Base-by-base conservation (phyloP, 2,888 invertebrate genomes). In the Tinea trinotella region DNA sequence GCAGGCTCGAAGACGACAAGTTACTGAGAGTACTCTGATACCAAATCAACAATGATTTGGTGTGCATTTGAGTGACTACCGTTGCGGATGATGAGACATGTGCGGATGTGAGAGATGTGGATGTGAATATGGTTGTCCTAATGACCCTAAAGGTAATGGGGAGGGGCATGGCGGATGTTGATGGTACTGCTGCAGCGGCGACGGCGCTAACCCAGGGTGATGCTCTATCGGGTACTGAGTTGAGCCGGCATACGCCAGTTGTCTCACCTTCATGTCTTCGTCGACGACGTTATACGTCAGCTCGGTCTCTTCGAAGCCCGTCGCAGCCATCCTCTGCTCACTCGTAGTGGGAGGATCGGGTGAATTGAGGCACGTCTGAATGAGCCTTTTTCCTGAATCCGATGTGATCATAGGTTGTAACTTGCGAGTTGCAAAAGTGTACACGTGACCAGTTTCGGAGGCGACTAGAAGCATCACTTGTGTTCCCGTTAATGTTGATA, bases 361-460 rank as follows among this genome's bases (percentile, higher is more conserved):
- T 52, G 97, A 96, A 85, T 98, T 98, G 59, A 99, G 91, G 83
- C 99, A 99, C 64, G 98, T 98, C 88, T 99, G 99, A 70, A 99
- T 99, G 64, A 99, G 89, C 61, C 97, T 94, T 82, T 99, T 99
- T 63, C 99, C 99, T 57, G 95, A 94, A 76, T 95, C 95, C 63
- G 98, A 98, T 50, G 98, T 98, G 79, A 99, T 99, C 98, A 99
- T 99, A 62, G 99, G 99, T 83, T 98, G 98, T 54, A 99, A 90
- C 80, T 98, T 98, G 64, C 98, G 91, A 63, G 99, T 99, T 59
- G 99, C 99, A 87, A 99, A 99, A 59, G 99, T 99, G 88, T 99
- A 99, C 69, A 99, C 99, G 87, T 99, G 99, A 54, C 99, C 99
- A 15, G 99, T 99, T 84, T 98, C 99, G 60, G 97, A 98, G 58